Percentiles rank a stretch among this genome's conserved stretches.
Conservation (phyloP, 2,113 vertebrate genomes). For the Syrmaticus mikado region DNA sequence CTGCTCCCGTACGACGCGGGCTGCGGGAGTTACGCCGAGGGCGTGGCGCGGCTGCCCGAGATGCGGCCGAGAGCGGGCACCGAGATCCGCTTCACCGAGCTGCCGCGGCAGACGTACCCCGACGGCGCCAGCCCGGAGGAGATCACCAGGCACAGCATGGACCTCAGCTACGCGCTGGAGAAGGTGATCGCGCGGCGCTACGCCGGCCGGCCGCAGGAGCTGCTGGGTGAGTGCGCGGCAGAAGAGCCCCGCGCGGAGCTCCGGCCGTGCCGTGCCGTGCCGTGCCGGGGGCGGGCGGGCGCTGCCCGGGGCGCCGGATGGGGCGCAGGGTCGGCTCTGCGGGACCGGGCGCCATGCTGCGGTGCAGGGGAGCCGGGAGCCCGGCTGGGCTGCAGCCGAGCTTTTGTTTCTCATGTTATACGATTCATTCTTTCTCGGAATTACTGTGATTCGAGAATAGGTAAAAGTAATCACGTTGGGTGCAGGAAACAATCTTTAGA, state of each 20-base stretch:
- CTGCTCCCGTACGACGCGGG: slow-evolving; percentile 82
- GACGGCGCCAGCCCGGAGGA: slow-evolving; percentile 89
- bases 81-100: slow-evolving; percentile 87
- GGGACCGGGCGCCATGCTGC: too few species aligned
- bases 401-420: not conserved
- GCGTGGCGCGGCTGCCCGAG: slow-evolving; percentile 87
- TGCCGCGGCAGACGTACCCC: slow-evolving; percentile 89
- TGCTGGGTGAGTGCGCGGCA: slow-evolving; percentile 84
- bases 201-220: slow-evolving; percentile 79
- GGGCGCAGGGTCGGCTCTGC: too few species aligned
- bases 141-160: slow-evolving; percentile 93
- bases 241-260: fast-evolving
- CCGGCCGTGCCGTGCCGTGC: not conserved
- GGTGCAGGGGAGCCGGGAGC: too few species aligned
- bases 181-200: slow-evolving; percentile 82
- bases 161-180: slow-evolving; percentile 90
- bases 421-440: not conserved
- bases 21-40: slow-evolving; percentile 93
- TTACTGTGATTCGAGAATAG: not conserved
- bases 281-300: too few species aligned
- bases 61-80: slow-evolving; percentile 91
- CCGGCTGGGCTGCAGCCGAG: not conserved
- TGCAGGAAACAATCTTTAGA: not conserved
- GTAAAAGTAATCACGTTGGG: not conserved
- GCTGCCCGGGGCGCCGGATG: too few species aligned